These are phyloP conservation scores for Habroteleia sp. DNA, from an alignment of 2,888 invertebrate genomes.

Conservation along the genomic window DNA sequence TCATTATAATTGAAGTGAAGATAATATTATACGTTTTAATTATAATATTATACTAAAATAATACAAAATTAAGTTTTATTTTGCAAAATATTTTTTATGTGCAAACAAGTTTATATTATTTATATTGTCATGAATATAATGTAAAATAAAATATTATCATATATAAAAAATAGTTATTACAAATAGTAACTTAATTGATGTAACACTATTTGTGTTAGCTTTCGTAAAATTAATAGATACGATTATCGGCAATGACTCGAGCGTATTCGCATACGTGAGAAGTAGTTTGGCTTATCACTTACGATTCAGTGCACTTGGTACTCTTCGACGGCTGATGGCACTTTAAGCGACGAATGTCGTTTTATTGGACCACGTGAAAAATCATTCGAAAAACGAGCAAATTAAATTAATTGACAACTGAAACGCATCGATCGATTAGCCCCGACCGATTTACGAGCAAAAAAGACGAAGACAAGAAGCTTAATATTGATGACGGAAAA, in stretches of 20 bases:
- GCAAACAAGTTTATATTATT: no score
- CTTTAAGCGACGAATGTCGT: conserved; percentile 49
- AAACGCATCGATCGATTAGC: conserved; percentile 24
- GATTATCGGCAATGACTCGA: conserved; percentile 16
- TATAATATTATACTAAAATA: no score
- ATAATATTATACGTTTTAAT: no score
- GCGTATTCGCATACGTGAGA: conserved; percentile 31
- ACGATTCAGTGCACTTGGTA: conserved; percentile 57
- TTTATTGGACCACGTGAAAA: conserved; percentile 55
- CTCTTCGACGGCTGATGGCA: conserved; percentile 49
- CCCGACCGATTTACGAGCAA: conserved; percentile 6
- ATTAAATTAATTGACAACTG: conserved; percentile 54
- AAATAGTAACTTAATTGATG: conserved; percentile 10
- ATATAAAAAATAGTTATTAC: not conserved
- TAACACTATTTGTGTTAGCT: conserved; percentile 14
- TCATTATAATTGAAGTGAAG: no score
- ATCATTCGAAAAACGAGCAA: conserved; percentile 48
- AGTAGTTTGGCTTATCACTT: conserved; percentile 62
- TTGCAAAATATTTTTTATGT: no score
- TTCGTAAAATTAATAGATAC: conserved; percentile 34
- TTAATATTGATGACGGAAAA: not conserved
- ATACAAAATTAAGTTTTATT: no score
- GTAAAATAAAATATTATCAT: no score
- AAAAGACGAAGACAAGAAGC: no score
- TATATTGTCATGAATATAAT: no score